Percentiles rank a stretch among this genome's conserved stretches.
Evolutionary conservation across 2,113 vertebrate species (phyloP).

Genomic region (Phrynocephalus versicolor): DNA sequence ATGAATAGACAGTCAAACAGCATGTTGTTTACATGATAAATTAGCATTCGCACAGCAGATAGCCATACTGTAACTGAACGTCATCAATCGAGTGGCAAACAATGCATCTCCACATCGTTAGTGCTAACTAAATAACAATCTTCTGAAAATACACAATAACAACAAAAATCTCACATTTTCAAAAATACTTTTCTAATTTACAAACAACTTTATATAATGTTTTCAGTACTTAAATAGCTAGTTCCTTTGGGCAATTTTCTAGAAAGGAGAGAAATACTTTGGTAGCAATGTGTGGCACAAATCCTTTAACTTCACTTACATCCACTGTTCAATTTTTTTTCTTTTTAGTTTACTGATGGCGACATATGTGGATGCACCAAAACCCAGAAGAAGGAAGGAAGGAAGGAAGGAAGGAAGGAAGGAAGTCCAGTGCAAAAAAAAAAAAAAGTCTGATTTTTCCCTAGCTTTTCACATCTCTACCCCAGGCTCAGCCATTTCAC

Average conservation of each 20-base stretch:
- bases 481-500: neutral
- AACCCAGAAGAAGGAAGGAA: neutral
- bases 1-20: slow-evolving; percentile 73
- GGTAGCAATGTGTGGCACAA: neutral
- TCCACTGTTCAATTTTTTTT: neutral
- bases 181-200: neutral
- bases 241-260: no score
- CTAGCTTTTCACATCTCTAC: neutral
- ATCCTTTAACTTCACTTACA: neutral
- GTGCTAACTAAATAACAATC: slow-evolving; percentile 45
- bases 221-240: slow-evolving; percentile 46
- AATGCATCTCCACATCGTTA: slow-evolving; percentile 43
- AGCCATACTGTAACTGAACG: slow-evolving; percentile 59
- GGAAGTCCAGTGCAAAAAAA: neutral
- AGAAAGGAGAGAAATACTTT: no score
- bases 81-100: slow-evolving; percentile 74
- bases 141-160: slow-evolving; percentile 50
- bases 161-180: neutral
- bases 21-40: slow-evolving; percentile 73
- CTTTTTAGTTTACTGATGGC: neutral
- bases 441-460: neutral
- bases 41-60: slow-evolving; percentile 62
- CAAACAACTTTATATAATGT: slow-evolving; percentile 29
- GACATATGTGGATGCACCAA: neutral
- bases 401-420: no score